Evolutionary conservation across 2,113 vertebrate species (phyloP), one percentile per base, ranked within the genome.

Genomic region (Sphyrna mokarran): DNA sequence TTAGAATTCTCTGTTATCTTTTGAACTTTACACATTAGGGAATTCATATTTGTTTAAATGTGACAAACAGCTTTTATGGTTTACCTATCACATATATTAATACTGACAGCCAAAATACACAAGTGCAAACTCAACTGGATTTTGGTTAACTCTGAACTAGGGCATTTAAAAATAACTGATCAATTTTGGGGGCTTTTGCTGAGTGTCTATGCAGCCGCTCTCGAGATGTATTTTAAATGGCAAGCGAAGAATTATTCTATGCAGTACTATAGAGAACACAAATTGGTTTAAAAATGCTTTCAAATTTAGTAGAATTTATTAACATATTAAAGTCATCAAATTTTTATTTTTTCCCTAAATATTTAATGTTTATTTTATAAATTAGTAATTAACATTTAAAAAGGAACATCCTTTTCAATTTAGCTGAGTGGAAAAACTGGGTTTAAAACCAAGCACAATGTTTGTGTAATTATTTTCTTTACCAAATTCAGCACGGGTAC

Each of bases 1-100:
- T 76, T 95, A 95, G 68, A 95, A 95, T 95, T 95, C 94, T 95
- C 94, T 95, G 94, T 95, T 95, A 95, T 95, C 94, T 95, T 94
- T 95, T 95, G 94, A 95, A 95, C 94, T 95, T 95, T 72, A 95
- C 26, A 26, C 94, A 72, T 95, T 72, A 48, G 94, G 94, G 94
- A 95, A 95, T 95, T 95, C 69, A 76, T 95, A 95, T 95, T 95
- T 95, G 94, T 95, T 95, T 95, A 95, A 95, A 95, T 76, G 94
- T 95, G 94, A 95, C 94, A 95, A 95, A 95, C 69, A 54, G 94
- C 94, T 76, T 76, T 37, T 72, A 48, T 95, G 94, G 94, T 95
- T 95, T 95, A 95, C 94, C 23, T 48, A 76, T 95, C 94, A 95
- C 40, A 95, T 33, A 95, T 76, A 95, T 95, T 95, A 95, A 95